Evolutionary conservation across 92 coral and sea anemone genomes (phyloP), one percentile per base, ranked within the genome.

Genomic region (Siderastrea radians): DNA sequence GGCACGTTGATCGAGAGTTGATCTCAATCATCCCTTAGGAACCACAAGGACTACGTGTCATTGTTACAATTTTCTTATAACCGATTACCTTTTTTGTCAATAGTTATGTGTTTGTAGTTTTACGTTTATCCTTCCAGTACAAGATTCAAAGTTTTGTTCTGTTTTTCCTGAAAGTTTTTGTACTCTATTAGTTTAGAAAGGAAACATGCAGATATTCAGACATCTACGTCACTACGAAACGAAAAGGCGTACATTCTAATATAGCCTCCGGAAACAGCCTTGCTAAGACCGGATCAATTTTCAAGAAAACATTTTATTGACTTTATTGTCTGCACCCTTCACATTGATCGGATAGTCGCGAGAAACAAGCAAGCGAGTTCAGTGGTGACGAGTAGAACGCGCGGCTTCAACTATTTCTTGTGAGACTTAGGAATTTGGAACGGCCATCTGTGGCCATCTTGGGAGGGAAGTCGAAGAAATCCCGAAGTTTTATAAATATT

Each of bases 171-270:
- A 61, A n/a, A 52, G 38, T 19, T 13, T 46, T 70, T 48, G 86
- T 70, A 82, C 70, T 17, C 38, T 59, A 70, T 60, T 58, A 57
- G 17, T 82, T 70, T 70, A 67, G 74, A 53, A 51, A 69, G 66
- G 74, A 80, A 52, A 26, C 84, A 43, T 59, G 68, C 45, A 62
- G 54, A 11, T 57, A 48, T 44, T 55, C 66, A 45, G 70, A 82
- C 67, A 16, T 46, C 59, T 82, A 82, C 86, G 86, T 82, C 86
- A 82, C 51, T 3, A 46, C 77, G 47, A 70, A 48, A 52, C 26
- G 13, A 67, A 71, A 58, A 82, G 68, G 86, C 69, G 78, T 46
- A 46, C 12, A 67, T 52, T 70, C 48, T 11, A 49, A 10, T 44
- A 48, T 19, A 46, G 59, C 53, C 77, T 59, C 78, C 77, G 86